Evolutionary conservation across 2,797 vertebrate genomes (phyloP).

Genomic region (Anguilla marmorata): DNA sequence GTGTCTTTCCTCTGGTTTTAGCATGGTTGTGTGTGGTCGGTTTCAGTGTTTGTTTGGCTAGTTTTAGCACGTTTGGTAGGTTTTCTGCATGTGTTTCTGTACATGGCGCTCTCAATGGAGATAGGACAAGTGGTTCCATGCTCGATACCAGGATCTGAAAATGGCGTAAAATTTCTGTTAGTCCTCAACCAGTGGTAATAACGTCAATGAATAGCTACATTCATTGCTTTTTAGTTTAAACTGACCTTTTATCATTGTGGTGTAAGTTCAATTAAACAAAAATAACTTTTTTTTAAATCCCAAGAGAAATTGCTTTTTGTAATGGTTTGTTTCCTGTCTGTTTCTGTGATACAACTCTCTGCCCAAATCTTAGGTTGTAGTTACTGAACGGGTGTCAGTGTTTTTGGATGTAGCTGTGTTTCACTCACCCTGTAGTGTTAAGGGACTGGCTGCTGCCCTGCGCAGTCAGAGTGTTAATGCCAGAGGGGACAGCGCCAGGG

Average conservation of each 20-base stretch:
- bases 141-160: constrained; percentile 86
- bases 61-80: background rate
- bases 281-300: background rate
- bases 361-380: background rate
- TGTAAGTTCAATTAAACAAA: background rate
- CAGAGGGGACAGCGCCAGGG: constrained; percentile 77
- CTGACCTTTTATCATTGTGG: background rate
- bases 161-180: constrained; percentile 29
- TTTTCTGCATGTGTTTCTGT: background rate
- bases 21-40: background rate
- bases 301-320: background rate
- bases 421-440: constrained; percentile 81
- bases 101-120: constrained; percentile 76
- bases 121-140: constrained; percentile 85
- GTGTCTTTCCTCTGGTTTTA: constrained; percentile 56
- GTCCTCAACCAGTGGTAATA: background rate
- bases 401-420: constrained; percentile 32
- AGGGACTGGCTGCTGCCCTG: constrained; percentile 84
- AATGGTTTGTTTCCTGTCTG: background rate
- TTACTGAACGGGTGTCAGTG: constrained; percentile 34
- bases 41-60: background rate
- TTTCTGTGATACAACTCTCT: background rate
- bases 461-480: constrained; percentile 74
- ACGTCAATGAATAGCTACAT: background rate
- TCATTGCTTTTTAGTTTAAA: background rate